Percentiles rank a stretch among this genome's conserved stretches.
Conservation (phyloP, 2,888 invertebrate genomes). For the Salticus scenicus region DNA sequence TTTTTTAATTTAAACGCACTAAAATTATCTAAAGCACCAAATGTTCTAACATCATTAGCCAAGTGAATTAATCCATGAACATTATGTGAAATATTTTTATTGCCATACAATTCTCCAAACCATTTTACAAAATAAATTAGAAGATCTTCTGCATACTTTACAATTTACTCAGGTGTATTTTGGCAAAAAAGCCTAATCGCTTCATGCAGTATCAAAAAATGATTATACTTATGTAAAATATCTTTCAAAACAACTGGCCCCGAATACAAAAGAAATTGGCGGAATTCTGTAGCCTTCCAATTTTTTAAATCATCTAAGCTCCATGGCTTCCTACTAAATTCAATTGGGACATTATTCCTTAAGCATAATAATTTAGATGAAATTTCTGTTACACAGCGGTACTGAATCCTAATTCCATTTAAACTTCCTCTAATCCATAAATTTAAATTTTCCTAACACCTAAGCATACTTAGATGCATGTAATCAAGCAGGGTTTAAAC, state of each 20-base stretch:
- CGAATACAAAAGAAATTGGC: constrained; percentile 73
- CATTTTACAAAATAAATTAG: not conserved
- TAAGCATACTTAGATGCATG: constrained; percentile 74
- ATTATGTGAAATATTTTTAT: too few species aligned
- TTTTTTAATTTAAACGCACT: too few species aligned
- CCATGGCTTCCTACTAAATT: constrained; percentile 73
- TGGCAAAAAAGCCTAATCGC: constrained; percentile 69
- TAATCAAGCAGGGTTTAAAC: too few species aligned
- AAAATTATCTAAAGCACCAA: too few species aligned
- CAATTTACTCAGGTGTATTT: not conserved
- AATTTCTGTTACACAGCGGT: not conserved
- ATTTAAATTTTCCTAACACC: constrained; percentile 73
- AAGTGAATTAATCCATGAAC: too few species aligned
- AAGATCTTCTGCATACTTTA: not conserved
- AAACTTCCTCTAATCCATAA: too few species aligned
- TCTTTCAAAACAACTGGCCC: constrained; percentile 72
- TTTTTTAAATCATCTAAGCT: too few species aligned
- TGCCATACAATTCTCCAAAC: too few species aligned
- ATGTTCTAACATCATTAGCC: too few species aligned
- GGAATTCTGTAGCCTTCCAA: too few species aligned
- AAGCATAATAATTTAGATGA: not conserved
- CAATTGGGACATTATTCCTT: constrained; percentile 6
- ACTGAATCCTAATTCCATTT: too few species aligned
- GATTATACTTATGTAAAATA: constrained; percentile 68
- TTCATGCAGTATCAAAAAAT: constrained; percentile 71